Base-by-base conservation (phyloP, 2,888 invertebrate genomes). In the Agonopterix subpropinquella region DNA sequence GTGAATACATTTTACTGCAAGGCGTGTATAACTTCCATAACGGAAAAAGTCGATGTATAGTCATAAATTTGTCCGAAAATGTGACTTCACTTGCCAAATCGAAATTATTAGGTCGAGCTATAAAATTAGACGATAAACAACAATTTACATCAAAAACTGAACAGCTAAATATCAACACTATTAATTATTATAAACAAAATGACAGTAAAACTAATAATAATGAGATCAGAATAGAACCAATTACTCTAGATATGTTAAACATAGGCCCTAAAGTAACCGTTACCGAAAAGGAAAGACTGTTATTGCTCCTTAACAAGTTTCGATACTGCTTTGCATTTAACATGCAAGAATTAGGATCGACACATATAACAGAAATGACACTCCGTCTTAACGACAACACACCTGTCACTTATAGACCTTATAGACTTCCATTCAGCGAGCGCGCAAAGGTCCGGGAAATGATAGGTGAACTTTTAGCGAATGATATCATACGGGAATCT, bases 401-500 rank as follows among this genome's bases (percentile, higher is more conserved):
- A 8, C 47, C 47, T 4, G 47, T 47, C 5, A 42, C 35, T 8
- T 42, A 36, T 18, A 41, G 15, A 36, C 47, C 47, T 1, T 47
- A 47, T 42, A n/a, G 47, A 2, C 36, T 47, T 2, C 36, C 47
- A 8, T 42, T 36, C 10, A 36, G 36, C 35, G 47, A 47, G 13
- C 41, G 42, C 3, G 47, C 28, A 5, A 42, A 13, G 10, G 47
- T 47, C 2, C 41, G 36, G 36, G 36, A 45, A 1, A 51, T 51
- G 43, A 41, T 53, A 41, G 36, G 41, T 3, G 51, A 49, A n/a
- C n/a, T 53, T 18, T 11, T 50, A 8, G 41, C 13, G 11, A 47
- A 41, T 13, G 43, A 36, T 1, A 51, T 53, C 10, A 43, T 50
- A 8, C 11, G 43, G 9, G 53, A 53, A 39, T 49, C 49, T 15